Percentiles rank a stretch among this genome's conserved stretches.
phyloP scores from a whole-genome alignment of 2,888 invertebrate genomes.

The Incurvaria masculella region DNA sequence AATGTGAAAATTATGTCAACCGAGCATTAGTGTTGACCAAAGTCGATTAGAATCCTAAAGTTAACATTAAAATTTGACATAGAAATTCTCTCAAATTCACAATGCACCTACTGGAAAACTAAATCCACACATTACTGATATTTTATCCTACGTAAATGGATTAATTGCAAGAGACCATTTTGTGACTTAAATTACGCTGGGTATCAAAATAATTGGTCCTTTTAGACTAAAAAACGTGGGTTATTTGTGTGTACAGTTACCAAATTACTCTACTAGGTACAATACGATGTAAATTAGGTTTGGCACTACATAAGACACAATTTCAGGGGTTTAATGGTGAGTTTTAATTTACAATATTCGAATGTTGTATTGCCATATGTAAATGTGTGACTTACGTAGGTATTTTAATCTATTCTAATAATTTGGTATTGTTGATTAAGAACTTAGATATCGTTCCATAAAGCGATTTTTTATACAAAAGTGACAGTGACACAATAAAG shows the following conservation, averaged over 20 bases:
- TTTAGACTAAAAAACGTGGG: conserved; percentile 5
- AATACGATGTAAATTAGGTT: conserved; percentile 14
- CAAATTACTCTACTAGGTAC: neutral
- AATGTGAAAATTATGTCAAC: conserved; percentile 1
- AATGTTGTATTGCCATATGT: conserved; percentile 7
- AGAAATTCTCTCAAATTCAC: no score
- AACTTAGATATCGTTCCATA: conserved; percentile 6
- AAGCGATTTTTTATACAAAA: neutral
- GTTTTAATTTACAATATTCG: conserved; percentile 2
- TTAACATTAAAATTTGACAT: no score
- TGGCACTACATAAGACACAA: conserved; percentile 41
- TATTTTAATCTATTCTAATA: conserved; percentile 7
- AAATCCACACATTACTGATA: neutral
- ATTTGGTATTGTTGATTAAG: conserved; percentile 8
- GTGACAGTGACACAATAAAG: neutral
- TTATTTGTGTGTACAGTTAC: conserved; percentile 11
- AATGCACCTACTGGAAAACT: no score
- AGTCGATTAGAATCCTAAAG: neutral
- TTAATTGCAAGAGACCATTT: neutral
- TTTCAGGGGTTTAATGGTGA: conserved; percentile 21
- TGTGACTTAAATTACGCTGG: conserved; percentile 2
- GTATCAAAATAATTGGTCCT: conserved; percentile 2
- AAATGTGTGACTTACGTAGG: conserved; percentile 10
- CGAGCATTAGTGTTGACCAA: neutral
- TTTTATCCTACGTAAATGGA: neutral